These are phyloP conservation scores for Trachelus stipa DNA, from an alignment of 2,888 invertebrate species.

Conservation along the genomic window DNA sequence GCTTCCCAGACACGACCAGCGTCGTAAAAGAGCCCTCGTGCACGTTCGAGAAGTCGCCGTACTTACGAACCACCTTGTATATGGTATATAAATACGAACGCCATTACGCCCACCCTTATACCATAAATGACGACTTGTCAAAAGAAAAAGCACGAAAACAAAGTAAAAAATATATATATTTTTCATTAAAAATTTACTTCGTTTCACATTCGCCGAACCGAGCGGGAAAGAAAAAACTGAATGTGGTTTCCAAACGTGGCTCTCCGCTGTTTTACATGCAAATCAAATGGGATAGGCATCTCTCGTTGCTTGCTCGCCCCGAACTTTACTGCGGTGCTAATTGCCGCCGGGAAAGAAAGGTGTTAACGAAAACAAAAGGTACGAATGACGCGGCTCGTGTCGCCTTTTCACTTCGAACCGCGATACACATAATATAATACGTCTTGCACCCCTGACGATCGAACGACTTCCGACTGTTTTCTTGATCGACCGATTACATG, in stretches of 20 bases:
- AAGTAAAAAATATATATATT: background rate
- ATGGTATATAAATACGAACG: background rate
- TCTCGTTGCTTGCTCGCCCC: conserved; percentile 19
- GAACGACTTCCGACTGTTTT: conserved; percentile 29
- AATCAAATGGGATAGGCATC: conserved; percentile 38
- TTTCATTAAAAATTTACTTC: background rate
- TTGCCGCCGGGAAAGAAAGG: conserved; percentile 55
- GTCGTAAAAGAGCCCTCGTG: conserved; percentile 3
- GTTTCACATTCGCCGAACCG: background rate
- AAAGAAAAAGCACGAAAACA: background rate
- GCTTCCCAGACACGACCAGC: conserved; percentile 6
- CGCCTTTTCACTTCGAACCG: background rate
- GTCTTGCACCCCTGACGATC: conserved; percentile 17
- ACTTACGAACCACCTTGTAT: background rate
- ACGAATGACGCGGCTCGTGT: conserved; percentile 1
- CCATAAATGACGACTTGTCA: background rate
- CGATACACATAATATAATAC: background rate
- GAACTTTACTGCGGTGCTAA: conserved; percentile 58
- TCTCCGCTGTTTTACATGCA: conserved; percentile 48
- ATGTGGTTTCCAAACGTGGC: conserved; percentile 27
- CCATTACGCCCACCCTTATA: background rate
- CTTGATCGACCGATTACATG: background rate
- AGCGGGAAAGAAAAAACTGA: background rate
- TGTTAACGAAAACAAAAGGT: conserved; percentile 56
- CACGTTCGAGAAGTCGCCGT: background rate